These are phyloP conservation scores for Heterotis niloticus DNA, from an alignment of 2,113 vertebrate genomes.

Conservation along the genomic window DNA sequence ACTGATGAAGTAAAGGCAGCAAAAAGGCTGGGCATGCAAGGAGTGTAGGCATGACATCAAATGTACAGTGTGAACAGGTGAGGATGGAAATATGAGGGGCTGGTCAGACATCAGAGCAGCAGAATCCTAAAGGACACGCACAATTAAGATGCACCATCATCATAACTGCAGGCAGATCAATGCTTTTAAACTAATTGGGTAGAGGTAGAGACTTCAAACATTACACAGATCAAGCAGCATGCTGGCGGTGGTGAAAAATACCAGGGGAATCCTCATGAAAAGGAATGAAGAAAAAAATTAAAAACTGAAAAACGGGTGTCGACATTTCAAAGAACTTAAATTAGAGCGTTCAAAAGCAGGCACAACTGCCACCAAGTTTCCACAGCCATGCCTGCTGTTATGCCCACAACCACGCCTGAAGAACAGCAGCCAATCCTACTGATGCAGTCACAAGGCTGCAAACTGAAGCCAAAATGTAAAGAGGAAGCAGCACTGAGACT, in stretches of 20 bases:
- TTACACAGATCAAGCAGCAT: slow-evolving; percentile 16
- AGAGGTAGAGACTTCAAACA: slow-evolving; percentile 20
- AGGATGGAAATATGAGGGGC: background rate
- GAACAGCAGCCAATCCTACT: no score
- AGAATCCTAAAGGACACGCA: slow-evolving; percentile 23
- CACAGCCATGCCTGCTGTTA: background rate
- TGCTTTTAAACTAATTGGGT: slow-evolving; percentile 11
- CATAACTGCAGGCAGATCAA: slow-evolving; percentile 30
- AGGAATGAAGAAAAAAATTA: slow-evolving; percentile 11
- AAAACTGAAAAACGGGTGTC: slow-evolving; percentile 13
- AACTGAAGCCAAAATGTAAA: background rate
- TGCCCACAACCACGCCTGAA: background rate
- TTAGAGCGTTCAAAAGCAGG: slow-evolving; percentile 21
- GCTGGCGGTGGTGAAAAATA: background rate
- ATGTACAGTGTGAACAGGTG: slow-evolving; percentile 11
- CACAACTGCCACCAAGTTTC: background rate
- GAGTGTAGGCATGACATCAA: background rate
- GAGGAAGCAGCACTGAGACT: background rate
- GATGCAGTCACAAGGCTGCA: no score
- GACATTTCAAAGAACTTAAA: slow-evolving; percentile 30
- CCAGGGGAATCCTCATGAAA: slow-evolving; percentile 25
- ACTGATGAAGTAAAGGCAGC: slow-evolving; percentile 35
- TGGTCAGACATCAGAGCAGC: background rate
- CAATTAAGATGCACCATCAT: slow-evolving; percentile 36
- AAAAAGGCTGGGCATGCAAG: slow-evolving; percentile 10